These are phyloP conservation scores for Eurytoma californica DNA, from an alignment of 2,888 invertebrate genomes.

Conservation along the genomic window DNA sequence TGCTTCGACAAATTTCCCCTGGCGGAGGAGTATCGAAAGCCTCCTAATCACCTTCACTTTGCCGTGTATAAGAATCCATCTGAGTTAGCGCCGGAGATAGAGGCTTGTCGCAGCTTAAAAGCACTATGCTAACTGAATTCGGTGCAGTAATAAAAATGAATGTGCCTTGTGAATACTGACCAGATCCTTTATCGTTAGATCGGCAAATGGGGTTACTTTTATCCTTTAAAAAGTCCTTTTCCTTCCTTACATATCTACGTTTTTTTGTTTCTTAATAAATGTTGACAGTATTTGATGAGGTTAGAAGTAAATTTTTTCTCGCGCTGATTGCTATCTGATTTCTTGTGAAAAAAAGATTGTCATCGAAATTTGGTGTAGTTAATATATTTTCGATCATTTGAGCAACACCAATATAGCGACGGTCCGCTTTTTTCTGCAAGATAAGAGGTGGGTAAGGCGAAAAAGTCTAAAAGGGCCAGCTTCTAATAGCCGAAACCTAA, in stretches of 20 bases:
- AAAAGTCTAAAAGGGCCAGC: slow-evolving; percentile 5
- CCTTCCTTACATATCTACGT: no score
- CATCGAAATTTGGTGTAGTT: no score
- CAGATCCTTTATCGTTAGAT: no score
- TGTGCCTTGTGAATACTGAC: no score
- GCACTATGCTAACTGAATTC: neutral
- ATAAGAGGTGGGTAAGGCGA: neutral
- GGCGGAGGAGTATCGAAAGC: neutral
- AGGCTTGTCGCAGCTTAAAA: neutral
- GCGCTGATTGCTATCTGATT: no score
- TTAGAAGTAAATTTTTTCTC: no score
- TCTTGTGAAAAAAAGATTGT: no score
- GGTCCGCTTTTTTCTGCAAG: neutral
- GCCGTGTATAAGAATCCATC: slow-evolving; percentile 5
- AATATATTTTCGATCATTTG: neutral
- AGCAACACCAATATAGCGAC: neutral
- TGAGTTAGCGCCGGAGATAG: neutral
- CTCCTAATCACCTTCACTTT: neutral
- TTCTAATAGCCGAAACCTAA: slow-evolving; percentile 17
- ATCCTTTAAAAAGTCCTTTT: no score
- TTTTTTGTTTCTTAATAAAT: no score
- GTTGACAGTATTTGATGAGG: no score
- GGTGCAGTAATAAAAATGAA: no score
- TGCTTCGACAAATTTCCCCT: slow-evolving; percentile 5
- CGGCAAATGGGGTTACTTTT: no score